Evolutionary conservation across 2,797 vertebrate genomes (phyloP), one percentile per base, ranked within the genome.

Genomic region (Todus mexicanus): DNA sequence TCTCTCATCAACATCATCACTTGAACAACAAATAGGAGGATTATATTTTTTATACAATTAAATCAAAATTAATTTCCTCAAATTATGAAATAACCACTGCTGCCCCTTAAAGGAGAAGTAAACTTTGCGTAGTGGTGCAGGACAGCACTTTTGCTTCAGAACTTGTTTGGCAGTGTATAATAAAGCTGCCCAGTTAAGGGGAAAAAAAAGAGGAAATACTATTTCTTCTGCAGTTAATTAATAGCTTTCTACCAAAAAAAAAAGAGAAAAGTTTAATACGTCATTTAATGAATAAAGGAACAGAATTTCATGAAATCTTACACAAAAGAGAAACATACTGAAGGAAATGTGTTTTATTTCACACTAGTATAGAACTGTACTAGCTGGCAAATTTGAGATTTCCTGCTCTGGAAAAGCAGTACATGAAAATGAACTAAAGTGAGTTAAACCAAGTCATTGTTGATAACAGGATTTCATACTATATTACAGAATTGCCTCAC

Each of bases 391-490:
- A 79, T 79, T 77, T 87, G 48, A 88, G 53, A 82, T 84, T 84
- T 76, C 16, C 23, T 77, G 42, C 50, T 88, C 54, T 91, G 65
- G 57, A 82, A 88, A 86, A 84, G 56, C n/a, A 82, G 54, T 80
- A 80, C 26, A 48, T 51, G 38, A 79, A 89, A 35, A 80, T 2
- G 25, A 94, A 84, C 50, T 57, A 78, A 91, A 83, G 76, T 27
- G 14, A 83, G 25, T 69, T 89, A 71, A 87, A 84, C 15, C 29
- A 90, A 77, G 40, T 90, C 31, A 85, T 26, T 90, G n/a, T 16
- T 63, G 73, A 72, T 87, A 94, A 87, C 17, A 90, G 27, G 59
- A 93, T 85, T 93, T 93, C 84, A 77, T n/a, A 80, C 27, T 47
- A 59, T 89, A 90, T 89, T 72, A 93, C 18, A 80, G 78, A 87